These are phyloP conservation scores for Eospalax fontanierii DNA, from an alignment of 2,797 vertebrate species.

Conservation along the genomic window DNA sequence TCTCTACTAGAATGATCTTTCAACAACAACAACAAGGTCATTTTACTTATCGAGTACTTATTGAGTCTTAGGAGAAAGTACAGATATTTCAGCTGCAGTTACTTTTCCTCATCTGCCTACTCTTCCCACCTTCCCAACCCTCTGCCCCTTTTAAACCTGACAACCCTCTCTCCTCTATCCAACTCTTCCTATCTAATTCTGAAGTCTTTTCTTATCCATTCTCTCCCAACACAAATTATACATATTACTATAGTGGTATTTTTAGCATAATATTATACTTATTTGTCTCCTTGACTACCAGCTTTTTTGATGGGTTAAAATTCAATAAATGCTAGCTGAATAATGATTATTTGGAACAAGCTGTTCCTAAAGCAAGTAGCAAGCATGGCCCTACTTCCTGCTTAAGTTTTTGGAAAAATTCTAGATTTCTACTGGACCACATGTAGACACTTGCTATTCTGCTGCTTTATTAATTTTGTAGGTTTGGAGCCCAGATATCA, in stretches of 20 bases:
- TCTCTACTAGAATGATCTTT: neutral
- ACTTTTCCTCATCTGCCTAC: neutral
- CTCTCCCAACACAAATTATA: neutral
- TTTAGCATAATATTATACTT: conserved; percentile 42
- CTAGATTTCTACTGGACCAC: conserved; percentile 20
- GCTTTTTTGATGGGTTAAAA: conserved; percentile 2
- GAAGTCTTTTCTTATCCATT: conserved; percentile 4
- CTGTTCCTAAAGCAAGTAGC: conserved; percentile 20
- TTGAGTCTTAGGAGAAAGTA: neutral
- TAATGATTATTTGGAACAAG: conserved; percentile 53
- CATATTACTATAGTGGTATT: conserved; percentile 1
- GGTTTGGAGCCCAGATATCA: conserved; percentile 21
- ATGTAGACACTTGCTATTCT: conserved; percentile 30
- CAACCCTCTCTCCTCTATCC: neutral
- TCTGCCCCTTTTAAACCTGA: neutral
- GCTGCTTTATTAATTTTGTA: conserved; percentile 43
- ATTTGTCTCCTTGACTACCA: conserved; percentile 27
- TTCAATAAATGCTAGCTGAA: conserved; percentile 49
- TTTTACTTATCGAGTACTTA: neutral
- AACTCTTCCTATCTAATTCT: neutral
- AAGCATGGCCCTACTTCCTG: neutral
- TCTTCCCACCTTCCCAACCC: neutral
- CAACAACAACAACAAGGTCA: neutral
- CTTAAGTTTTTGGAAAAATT: neutral
- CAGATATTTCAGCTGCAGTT: neutral